A percentile compares a stretch with the other conserved stretches of the same genome.
Evolutionary conservation across 2,888 invertebrate species (phyloP).

Genomic region (Cephus sareptanus): DNA sequence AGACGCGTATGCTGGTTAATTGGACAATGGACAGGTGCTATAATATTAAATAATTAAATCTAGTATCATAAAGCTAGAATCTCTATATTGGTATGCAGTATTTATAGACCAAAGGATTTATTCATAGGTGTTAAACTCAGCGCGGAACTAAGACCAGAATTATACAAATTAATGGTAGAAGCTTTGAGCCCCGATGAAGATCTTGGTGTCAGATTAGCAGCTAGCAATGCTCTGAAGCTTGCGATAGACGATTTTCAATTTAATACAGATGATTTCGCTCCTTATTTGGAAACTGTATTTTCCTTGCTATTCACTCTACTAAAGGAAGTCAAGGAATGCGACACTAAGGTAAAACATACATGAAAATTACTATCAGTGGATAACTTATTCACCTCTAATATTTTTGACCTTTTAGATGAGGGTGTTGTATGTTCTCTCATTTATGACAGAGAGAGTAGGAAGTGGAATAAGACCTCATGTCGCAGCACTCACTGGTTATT

Average conservation of each 20-base stretch:
- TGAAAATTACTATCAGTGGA: neutral
- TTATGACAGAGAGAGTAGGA: slow-evolving; percentile 88
- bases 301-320: slow-evolving; percentile 84
- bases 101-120: slow-evolving; percentile 6
- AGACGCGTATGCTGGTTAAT: slow-evolving; percentile 87
- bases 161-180: slow-evolving; percentile 83
- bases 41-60: slow-evolving; percentile 1
- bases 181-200: slow-evolving; percentile 83
- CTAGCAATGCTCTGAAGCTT: slow-evolving; percentile 84
- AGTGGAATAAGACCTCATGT: slow-evolving; percentile 78
- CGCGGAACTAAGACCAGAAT: slow-evolving; percentile 79
- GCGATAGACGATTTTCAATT: slow-evolving; percentile 95
- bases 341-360: slow-evolving; percentile 78
- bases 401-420: slow-evolving; percentile 76
- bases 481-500: slow-evolving; percentile 80
- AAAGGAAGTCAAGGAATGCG: slow-evolving; percentile 90
- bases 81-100: neutral
- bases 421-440: slow-evolving; percentile 88
- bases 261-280: slow-evolving; percentile 85
- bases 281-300: slow-evolving; percentile 84
- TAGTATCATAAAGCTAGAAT: neutral
- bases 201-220: slow-evolving; percentile 88
- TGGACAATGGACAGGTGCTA: slow-evolving; percentile 76
- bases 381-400: slow-evolving; percentile 19
- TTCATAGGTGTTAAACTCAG: slow-evolving; percentile 80